Evolutionary conservation across 2,888 invertebrate species (phyloP), one percentile per base, ranked within the genome.

Genomic region (Gastrophysa polygoni): DNA sequence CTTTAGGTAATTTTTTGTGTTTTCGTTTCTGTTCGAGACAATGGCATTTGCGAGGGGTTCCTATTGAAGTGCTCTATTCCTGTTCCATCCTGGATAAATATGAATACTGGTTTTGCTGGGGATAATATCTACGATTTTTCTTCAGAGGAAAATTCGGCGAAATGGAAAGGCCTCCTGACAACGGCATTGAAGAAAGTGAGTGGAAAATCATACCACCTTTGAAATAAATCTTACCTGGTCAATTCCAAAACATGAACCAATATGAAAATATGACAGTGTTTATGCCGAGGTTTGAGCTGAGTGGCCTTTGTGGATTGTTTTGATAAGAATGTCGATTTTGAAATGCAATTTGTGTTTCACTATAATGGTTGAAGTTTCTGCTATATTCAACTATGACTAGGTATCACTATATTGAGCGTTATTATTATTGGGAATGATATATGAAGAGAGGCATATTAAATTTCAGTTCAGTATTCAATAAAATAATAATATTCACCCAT

Each of bases 121-220:
- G 85, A 85, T 78, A 82, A 81, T 71, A 80, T 82, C 77, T 93
- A 92, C 85, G 93, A 95, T 86, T 95, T 95, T 83, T 89, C 89
- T 80, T 92, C 92, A 81, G 91, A 90, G 79, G 95, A 95, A 82
- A 95, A 95, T 84, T 88, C 89, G 74, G 87, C 88, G 73, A 95
- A 95, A 87, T 97, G 96, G 96, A 92, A 91, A 79, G 95, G 95
- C 70, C 86, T 96, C 71, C 92, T 97, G 82, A 89, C 93, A 79
- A 89, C 88, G 78, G 90, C 95, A 54, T 86, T 97, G 76, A 90
- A 90, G 82, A 93, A 93, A 91, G 95, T 95, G 84, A 82, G 75
- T 70, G 52, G 38, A 38, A 4, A 4, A 10, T n/a, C 11, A 24
- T 24, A 5, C 7, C 24, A 5, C 24, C 24, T 24, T 24, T 7